Conservation (phyloP, 1,140 invertebrate species). For the Campoletis sonorensis region DNA sequence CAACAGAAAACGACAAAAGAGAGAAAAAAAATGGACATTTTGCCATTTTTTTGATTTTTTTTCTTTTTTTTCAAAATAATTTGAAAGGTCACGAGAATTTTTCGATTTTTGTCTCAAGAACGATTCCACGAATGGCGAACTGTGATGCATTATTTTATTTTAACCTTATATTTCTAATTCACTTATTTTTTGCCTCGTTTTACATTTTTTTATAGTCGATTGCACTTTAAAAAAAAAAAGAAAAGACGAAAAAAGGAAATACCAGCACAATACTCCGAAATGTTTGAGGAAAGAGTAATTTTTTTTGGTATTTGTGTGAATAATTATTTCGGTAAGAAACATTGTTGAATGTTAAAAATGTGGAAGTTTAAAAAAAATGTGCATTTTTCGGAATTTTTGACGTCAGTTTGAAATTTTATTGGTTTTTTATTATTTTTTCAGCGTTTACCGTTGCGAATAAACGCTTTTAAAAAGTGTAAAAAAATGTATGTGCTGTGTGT, state of each 20-base stretch:
- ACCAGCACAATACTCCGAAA: conserved; percentile 33
- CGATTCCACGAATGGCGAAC: conserved; percentile 55
- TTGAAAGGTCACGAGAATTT: not conserved
- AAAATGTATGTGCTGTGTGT: too few relatives aligned
- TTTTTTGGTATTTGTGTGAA: too few relatives aligned
- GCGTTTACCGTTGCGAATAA: not conserved
- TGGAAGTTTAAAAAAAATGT: too few relatives aligned
- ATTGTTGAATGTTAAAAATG: too few relatives aligned
- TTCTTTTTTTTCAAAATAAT: conserved; percentile 34
- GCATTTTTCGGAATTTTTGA: too few relatives aligned
- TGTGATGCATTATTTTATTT: conserved; percentile 64
- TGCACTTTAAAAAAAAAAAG: conserved; percentile 6
- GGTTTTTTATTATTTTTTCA: not conserved
- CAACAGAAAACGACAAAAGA: not conserved
- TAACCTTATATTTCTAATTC: conserved; percentile 38
- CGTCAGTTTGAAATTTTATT: conserved; percentile 26
- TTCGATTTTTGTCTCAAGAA: conserved; percentile 38
- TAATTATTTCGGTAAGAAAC: too few relatives aligned
- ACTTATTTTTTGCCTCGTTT: not conserved
- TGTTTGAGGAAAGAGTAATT: not conserved
- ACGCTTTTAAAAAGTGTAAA: too few relatives aligned
- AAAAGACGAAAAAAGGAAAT: not conserved
- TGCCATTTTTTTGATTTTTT: too few relatives aligned
- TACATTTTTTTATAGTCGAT: conserved; percentile 34
- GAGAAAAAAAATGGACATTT: not conserved